Base-by-base conservation (phyloP, 2,888 invertebrate species). In the Sinodicranocentrus sp. region DNA sequence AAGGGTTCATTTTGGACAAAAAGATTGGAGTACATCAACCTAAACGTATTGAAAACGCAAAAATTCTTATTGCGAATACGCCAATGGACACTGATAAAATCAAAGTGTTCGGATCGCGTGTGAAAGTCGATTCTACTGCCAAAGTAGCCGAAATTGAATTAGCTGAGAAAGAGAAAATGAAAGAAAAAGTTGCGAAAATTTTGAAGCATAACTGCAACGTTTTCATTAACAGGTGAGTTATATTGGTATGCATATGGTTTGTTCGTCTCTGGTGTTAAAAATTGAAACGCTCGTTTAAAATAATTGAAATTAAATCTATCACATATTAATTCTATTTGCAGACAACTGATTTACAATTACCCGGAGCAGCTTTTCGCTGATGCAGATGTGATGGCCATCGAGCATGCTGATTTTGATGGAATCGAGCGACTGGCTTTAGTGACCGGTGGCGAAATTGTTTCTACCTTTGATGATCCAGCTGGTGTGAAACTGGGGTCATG, bases 51-150 rank as follows among this genome's bases (percentile, higher is more conserved):
- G 97, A 98, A 90, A 98, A 99, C 90, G 98, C 98, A 0, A 95
- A 94, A 90, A 98, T 99, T 90, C 93, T 99, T 25, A 97, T 99
- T 89, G 99, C 99, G 13, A 99, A 99, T 91, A 99, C 99, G 10
- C 98, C 99, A 0, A 99, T 99, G 99, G 99, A 99, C 92, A 97
- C 98, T 0, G 99, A 99, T 90, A 99, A 99, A 92, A 98, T 99
- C 88, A 99, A 99, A 92, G 91, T 99, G 23, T 99, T 99, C 91
- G 99, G 99, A 59, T 98, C 98, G 54, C 95, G 97, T 87, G 98
- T 97, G 87, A 95, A 96, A 90, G 97, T 96, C 0, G 96, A 97
- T 90, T 97, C 97, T 0, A 94, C 97, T 94, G 94, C 96, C 0
- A 96, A 99, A 91, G 97, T 99, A 86, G 99, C 99, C 2, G 99